Percentiles rank a stretch among this genome's conserved stretches.
Evolutionary conservation across 2,113 vertebrate species (phyloP).

Genomic region (Hydrolagus affinis): DNA sequence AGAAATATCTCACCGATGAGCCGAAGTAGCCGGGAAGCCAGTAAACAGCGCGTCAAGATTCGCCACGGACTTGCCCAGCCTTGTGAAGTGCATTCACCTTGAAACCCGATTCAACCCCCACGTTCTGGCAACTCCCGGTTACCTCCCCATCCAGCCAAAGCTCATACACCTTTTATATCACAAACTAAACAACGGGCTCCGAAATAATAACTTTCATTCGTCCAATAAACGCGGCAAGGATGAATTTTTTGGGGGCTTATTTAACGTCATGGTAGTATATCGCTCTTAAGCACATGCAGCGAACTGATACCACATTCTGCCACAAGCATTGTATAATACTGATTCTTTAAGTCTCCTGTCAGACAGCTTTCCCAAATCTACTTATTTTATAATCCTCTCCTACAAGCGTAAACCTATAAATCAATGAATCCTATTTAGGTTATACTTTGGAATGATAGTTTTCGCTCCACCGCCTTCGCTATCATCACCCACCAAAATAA

Average conservation of each 20-base stretch:
- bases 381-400: conserved; percentile 21
- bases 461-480: not conserved
- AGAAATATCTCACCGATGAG: too few relatives aligned
- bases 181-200: not conserved
- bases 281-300: not conserved
- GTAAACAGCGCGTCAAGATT: too few relatives aligned
- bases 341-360: conserved; percentile 10
- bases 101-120: too few relatives aligned
- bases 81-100: too few relatives aligned
- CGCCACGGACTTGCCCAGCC: too few relatives aligned
- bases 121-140: too few relatives aligned
- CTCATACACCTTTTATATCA: too few relatives aligned
- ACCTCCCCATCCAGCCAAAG: too few relatives aligned
- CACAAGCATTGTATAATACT: not conserved
- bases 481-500: not conserved
- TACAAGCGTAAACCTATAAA: not conserved
- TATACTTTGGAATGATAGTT: not conserved
- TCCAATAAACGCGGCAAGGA: not conserved
- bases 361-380: not conserved
- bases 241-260: not conserved
- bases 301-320: not conserved
- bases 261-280: not conserved
- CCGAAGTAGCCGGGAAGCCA: too few relatives aligned
- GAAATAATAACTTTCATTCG: not conserved
- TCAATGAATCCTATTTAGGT: not conserved